Evolutionary conservation across 2,888 invertebrate species (phyloP).

Genomic region (Pycnomerus fuliginosus): DNA sequence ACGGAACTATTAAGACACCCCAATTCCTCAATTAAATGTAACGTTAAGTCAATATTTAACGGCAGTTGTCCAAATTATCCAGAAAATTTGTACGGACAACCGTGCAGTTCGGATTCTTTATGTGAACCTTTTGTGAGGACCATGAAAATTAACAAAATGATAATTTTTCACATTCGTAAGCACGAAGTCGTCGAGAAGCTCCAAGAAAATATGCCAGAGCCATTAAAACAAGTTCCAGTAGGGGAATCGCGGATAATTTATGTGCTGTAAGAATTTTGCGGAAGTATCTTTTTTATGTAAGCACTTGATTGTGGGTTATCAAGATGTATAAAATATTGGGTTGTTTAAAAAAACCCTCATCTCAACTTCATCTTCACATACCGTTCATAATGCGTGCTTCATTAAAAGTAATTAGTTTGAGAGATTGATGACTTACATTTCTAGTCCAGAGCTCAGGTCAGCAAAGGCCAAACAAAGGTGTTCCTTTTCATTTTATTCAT

Average conservation of each 20-base stretch:
- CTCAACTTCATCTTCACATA: slow-evolving; percentile 14
- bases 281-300: slow-evolving; percentile 23
- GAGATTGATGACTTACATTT: slow-evolving; percentile 27
- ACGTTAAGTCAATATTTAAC: slow-evolving; percentile 26
- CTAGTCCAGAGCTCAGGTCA: slow-evolving; percentile 19
- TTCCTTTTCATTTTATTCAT: slow-evolving; percentile 3
- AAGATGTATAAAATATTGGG: slow-evolving; percentile 22
- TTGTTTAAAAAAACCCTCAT: slow-evolving; percentile 19
- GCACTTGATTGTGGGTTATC: slow-evolving; percentile 23
- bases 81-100: too few relatives aligned
- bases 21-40: slow-evolving; percentile 35
- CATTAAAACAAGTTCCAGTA: slow-evolving; percentile 18
- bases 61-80: too few relatives aligned
- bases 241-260: slow-evolving; percentile 18
- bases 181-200: slow-evolving; percentile 20
- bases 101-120: too few relatives aligned
- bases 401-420: slow-evolving; percentile 27
- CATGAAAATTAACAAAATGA: too few relatives aligned
- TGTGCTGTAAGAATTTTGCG: slow-evolving; percentile 21
- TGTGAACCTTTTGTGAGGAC: too few relatives aligned
- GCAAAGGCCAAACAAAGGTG: slow-evolving; percentile 20
- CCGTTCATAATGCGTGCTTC: slow-evolving; percentile 27
- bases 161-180: too few relatives aligned
- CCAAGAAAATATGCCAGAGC: slow-evolving; percentile 24
- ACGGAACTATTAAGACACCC: slow-evolving; percentile 29